phyloP scores from a whole-genome alignment of 2,888 invertebrate genomes.

The Drosophila helvetica region DNA sequence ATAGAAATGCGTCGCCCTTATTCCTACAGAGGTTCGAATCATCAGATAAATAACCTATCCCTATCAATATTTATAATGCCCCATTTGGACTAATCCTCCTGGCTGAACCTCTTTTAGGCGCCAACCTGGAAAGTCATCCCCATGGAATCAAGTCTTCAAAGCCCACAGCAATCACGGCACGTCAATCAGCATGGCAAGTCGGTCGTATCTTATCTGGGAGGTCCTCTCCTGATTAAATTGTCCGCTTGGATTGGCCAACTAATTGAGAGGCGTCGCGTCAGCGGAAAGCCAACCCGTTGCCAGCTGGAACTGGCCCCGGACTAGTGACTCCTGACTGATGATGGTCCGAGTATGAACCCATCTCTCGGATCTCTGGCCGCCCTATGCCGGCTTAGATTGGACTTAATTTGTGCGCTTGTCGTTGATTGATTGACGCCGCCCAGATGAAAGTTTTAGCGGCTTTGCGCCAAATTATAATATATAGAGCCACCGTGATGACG shows the following conservation, averaged over 20 bases:
- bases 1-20: neutral
- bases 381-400: conserved; percentile 56
- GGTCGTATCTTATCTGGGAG: conserved; percentile 58
- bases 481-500: conserved; percentile 58
- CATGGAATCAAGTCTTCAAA: conserved; percentile 30
- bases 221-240: conserved; percentile 54
- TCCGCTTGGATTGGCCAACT: conserved; percentile 55
- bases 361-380: conserved; percentile 2
- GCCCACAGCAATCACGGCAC: conserved; percentile 2
- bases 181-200: conserved; percentile 2
- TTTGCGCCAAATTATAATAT: conserved; percentile 73
- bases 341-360: conserved; percentile 53
- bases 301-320: conserved; percentile 30
- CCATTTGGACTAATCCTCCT: conserved; percentile 19
- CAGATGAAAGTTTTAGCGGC: conserved; percentile 74
- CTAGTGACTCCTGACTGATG: conserved; percentile 41
- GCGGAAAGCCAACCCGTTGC: conserved; percentile 29
- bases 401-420: conserved; percentile 75
- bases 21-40: neutral
- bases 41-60: no score
- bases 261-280: conserved; percentile 49
- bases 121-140: conserved; percentile 23
- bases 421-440: conserved; percentile 72
- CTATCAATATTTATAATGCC: neutral
- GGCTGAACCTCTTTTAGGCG: neutral